Percentiles rank a stretch among this genome's conserved stretches.
These are phyloP conservation scores for Fulica atra DNA, from an alignment of 2,113 vertebrate genomes.

Conservation along the genomic window DNA sequence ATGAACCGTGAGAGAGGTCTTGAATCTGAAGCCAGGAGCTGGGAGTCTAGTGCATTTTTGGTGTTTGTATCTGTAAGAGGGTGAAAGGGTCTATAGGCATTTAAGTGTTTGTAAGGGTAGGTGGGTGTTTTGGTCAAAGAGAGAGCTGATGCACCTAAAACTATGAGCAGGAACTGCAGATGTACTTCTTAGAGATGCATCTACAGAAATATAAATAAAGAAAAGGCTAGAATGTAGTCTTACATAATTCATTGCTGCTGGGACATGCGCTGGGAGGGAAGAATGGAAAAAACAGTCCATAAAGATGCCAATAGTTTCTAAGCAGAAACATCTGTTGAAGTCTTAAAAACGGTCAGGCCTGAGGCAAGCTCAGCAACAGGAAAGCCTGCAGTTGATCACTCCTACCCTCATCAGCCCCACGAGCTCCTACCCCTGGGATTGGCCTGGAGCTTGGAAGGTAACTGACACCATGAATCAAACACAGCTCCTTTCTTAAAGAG, in stretches of 20 bases:
- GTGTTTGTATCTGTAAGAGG: neutral
- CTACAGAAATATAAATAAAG: conserved; percentile 56
- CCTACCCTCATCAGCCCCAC: conserved; percentile 45
- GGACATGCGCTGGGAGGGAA: conserved; percentile 72
- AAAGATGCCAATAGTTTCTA: conserved; percentile 84
- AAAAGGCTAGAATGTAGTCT: conserved; percentile 63
- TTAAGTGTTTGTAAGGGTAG: neutral
- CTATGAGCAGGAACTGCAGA: neutral
- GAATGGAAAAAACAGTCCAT: conserved; percentile 85
- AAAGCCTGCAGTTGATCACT: conserved; percentile 76
- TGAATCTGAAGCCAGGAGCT: neutral
- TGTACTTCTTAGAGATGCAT: neutral
- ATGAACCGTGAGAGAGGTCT: neutral
- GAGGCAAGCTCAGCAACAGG: conserved; percentile 80
- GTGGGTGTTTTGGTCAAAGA: neutral
- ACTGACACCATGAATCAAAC: conserved; percentile 64
- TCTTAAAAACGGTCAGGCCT: conserved; percentile 75
- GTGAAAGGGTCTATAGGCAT: neutral
- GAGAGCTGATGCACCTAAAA: neutral
- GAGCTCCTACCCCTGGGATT: conserved; percentile 66
- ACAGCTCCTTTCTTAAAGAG: conserved; percentile 30
- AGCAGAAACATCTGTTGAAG: conserved; percentile 84
- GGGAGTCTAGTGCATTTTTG: neutral
- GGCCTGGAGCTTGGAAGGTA: conserved; percentile 46
- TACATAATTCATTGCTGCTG: conserved; percentile 78